Conservation (phyloP, 2,113 vertebrate species). For the Eupsittula cactorum region DNA sequence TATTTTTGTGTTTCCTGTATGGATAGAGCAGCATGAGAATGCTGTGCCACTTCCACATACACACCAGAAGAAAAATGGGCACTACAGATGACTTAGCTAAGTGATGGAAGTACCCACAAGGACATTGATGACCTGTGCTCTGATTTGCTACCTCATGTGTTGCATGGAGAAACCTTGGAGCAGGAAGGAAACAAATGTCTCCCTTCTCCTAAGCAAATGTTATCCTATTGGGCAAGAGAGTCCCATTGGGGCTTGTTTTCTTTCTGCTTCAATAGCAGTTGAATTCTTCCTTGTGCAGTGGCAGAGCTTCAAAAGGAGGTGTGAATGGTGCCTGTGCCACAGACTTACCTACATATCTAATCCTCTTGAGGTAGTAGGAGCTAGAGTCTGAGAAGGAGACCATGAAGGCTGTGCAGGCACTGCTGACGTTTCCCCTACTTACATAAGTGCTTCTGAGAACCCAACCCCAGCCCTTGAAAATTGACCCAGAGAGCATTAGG, state of each 20-base stretch:
- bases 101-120: background rate
- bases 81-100: background rate
- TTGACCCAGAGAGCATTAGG: conserved; percentile 28
- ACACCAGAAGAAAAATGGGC: background rate
- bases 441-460: conserved; percentile 18
- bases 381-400: background rate
- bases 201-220: background rate
- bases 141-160: background rate
- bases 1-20: background rate
- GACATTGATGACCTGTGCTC: background rate
- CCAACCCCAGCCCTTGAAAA: conserved; percentile 6
- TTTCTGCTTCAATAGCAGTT: background rate
- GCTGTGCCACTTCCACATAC: background rate
- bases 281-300: background rate
- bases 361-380: background rate
- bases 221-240: background rate
- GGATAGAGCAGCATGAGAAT: background rate
- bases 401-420: background rate
- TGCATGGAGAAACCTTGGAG: background rate
- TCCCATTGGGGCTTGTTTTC: fast-evolving
- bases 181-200: background rate
- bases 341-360: background rate
- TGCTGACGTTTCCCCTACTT: background rate
- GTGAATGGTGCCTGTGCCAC: background rate
- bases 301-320: background rate